A percentile compares a stretch with the other conserved stretches of the same genome.
These are phyloP conservation scores for Reticulitermes speratus DNA, from an alignment of 1,140 invertebrate genomes.

Conservation along the genomic window DNA sequence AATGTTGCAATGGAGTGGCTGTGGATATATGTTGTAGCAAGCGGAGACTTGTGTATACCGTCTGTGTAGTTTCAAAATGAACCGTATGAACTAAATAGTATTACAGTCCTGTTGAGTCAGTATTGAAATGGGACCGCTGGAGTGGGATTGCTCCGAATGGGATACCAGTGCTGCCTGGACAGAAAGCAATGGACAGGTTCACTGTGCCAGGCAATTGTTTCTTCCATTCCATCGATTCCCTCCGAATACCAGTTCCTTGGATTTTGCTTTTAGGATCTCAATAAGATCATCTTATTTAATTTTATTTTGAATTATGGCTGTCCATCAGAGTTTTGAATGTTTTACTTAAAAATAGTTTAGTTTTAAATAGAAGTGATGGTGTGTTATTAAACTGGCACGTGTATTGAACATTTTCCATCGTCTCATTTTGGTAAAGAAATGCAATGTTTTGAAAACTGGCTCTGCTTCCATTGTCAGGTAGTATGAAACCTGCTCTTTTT, in stretches of 20 bases:
- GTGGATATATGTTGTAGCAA: not conserved
- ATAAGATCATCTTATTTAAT: not conserved
- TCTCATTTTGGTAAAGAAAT: too few species aligned
- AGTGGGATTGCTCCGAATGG: too few species aligned
- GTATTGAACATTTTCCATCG: too few species aligned
- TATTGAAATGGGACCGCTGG: not conserved
- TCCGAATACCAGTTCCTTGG: not conserved
- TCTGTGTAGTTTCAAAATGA: not conserved
- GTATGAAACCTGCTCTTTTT: too few species aligned
- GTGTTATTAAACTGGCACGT: too few species aligned
- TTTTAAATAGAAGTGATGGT: too few species aligned
- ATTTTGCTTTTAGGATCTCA: not conserved
- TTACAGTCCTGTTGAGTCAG: not conserved
- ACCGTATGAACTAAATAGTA: not conserved
- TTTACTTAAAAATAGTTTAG: too few species aligned
- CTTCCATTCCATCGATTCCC: slow-evolving; percentile 14
- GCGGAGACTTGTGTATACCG: not conserved
- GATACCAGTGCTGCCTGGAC: too few species aligned
- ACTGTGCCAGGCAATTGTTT: not conserved
- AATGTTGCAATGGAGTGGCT: not conserved
- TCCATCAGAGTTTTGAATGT: too few species aligned
- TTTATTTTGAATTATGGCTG: not conserved
- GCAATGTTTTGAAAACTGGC: too few species aligned
- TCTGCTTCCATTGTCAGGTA: too few species aligned
- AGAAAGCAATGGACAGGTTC: too few species aligned